Percentiles rank a stretch among this genome's conserved stretches.
Conservation (phyloP, 2,888 invertebrate species). For the Ennomos fuscantarius region DNA sequence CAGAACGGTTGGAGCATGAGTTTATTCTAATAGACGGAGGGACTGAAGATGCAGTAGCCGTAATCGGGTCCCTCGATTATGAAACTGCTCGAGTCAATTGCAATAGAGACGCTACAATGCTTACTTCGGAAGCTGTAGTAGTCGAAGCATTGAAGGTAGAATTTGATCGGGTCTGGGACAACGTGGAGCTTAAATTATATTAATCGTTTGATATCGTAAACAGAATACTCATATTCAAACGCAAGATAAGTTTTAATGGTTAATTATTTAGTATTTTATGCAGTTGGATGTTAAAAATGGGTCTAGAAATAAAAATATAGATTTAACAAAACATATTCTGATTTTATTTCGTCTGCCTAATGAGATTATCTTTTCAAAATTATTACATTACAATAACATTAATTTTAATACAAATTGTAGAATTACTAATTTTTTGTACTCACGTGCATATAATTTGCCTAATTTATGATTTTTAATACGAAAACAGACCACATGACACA, state of each 20-base stretch:
- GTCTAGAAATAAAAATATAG: constrained; percentile 51
- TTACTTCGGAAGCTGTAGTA: constrained; percentile 58
- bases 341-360: constrained; percentile 69
- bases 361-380: constrained; percentile 61
- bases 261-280: not conserved
- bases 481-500: constrained; percentile 32
- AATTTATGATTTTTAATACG: constrained; percentile 43
- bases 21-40: constrained; percentile 62
- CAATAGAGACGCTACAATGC: constrained; percentile 57
- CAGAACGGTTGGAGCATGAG: constrained; percentile 60
- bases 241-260: too few relatives aligned
- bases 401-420: constrained; percentile 48
- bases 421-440: constrained; percentile 74
- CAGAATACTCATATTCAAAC: too few relatives aligned
- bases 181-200: constrained; percentile 5
- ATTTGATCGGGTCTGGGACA: constrained; percentile 66
- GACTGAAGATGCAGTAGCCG: constrained; percentile 53
- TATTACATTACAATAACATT: constrained; percentile 51
- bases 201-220: too few relatives aligned
- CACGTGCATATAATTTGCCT: constrained; percentile 66
- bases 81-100: constrained; percentile 54
- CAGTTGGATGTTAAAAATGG: constrained; percentile 8
- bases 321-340: constrained; percentile 74
- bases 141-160: constrained; percentile 55
- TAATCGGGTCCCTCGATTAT: constrained; percentile 64